phyloP scores from a whole-genome alignment of 2,888 invertebrate genomes.

The Drosophila neotestacea region DNA sequence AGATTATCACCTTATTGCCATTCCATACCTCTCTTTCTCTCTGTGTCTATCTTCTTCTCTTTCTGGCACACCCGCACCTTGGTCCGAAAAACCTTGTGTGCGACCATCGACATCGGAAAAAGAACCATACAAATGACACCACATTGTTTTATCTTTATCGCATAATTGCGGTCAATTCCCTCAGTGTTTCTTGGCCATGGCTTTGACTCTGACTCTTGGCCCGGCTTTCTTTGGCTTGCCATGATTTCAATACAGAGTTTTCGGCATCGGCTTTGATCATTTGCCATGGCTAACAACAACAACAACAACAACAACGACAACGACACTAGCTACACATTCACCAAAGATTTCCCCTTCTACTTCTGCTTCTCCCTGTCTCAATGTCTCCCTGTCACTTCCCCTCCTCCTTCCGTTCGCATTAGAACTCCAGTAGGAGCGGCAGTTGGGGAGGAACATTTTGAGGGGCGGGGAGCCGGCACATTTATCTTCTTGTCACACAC shows the following conservation, averaged over 20 bases:
- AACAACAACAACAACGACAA: constrained; percentile 9
- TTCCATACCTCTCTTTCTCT: constrained; percentile 5
- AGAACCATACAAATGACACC: constrained; percentile 81
- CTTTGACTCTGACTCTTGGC: constrained; percentile 6
- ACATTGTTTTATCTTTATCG: constrained; percentile 81
- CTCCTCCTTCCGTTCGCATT: constrained; percentile 17
- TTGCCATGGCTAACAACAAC: constrained; percentile 60
- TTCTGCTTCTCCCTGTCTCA: neutral
- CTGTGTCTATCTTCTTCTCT: neutral
- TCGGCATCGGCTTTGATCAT: constrained; percentile 72
- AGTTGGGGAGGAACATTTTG: constrained; percentile 1
- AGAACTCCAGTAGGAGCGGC: constrained; percentile 10
- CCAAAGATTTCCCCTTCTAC: constrained; percentile 13
- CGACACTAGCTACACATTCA: constrained; percentile 48
- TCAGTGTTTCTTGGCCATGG: constrained; percentile 5
- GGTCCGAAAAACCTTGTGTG: constrained; percentile 14
- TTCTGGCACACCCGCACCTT: constrained; percentile 39
- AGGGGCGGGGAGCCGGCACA: constrained; percentile 42
- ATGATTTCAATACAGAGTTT: constrained; percentile 56
- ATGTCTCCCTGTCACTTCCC: constrained; percentile 5
- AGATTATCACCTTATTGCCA: constrained; percentile 71
- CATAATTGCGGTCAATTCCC: constrained; percentile 79
- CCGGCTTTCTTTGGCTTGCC: constrained; percentile 42
- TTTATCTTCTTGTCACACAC: constrained; percentile 73
- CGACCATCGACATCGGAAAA: constrained; percentile 45